Percentiles rank a stretch among this genome's conserved stretches.
phyloP scores from a whole-genome alignment of 2,888 invertebrate species.

The Eupithecia exiguata region DNA sequence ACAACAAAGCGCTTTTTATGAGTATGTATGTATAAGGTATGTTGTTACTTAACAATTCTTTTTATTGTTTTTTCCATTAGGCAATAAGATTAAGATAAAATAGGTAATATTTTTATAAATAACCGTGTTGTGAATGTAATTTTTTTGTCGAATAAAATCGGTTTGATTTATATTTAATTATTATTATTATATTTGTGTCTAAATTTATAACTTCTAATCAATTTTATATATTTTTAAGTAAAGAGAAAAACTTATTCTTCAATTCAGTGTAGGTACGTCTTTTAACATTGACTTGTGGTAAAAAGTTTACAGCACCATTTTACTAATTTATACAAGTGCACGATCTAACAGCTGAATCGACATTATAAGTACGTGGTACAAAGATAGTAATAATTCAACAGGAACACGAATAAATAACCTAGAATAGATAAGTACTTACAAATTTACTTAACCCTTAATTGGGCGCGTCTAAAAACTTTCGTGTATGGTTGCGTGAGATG shows the following conservation, averaged over 20 bases:
- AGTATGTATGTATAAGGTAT: too few species aligned
- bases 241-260: not conserved
- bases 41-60: conserved; percentile 28
- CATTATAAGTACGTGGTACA: not conserved
- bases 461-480: too few species aligned
- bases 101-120: conserved; percentile 73
- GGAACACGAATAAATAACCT: not conserved
- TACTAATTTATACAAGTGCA: not conserved
- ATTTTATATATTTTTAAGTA: not conserved
- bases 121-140: conserved; percentile 70
- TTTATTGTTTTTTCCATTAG: conserved; percentile 68
- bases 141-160: conserved; percentile 58
- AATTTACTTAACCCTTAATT: not conserved
- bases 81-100: conserved; percentile 52
- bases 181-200: not conserved
- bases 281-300: not conserved
- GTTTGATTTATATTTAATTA: conserved; percentile 46
- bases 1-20: conserved; percentile 32
- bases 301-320: not conserved
- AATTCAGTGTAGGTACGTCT: not conserved
- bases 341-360: not conserved
- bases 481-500: too few species aligned
- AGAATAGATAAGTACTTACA: not conserved
- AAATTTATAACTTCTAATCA: too few species aligned
- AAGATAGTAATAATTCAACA: not conserved